These are phyloP conservation scores for Brevimyrus niger DNA, from an alignment of 2,113 vertebrate species.

Conservation along the genomic window DNA sequence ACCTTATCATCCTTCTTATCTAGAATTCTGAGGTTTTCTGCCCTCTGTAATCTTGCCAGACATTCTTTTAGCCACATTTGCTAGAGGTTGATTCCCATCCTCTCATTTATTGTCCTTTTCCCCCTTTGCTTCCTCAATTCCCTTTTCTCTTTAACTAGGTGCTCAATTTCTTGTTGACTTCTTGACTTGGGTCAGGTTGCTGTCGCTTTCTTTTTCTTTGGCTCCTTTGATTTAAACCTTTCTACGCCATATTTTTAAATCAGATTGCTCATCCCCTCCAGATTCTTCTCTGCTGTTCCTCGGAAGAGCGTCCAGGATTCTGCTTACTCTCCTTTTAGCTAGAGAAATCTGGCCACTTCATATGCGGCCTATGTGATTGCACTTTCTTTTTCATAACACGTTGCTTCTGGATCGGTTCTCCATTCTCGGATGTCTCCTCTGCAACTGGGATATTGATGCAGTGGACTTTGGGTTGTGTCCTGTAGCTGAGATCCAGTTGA, in stretches of 20 bases:
- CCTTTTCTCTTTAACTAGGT: too few species aligned
- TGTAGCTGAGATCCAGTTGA: background rate
- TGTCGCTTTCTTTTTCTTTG: background rate
- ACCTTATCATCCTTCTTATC: background rate
- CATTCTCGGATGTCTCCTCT: background rate
- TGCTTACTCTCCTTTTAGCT: background rate
- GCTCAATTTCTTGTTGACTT: too few species aligned
- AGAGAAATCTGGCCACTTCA: background rate
- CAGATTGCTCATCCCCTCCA: background rate
- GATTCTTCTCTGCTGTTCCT: background rate
- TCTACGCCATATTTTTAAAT: background rate
- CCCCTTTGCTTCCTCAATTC: too few species aligned
- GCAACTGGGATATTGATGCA: background rate
- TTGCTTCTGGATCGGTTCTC: background rate
- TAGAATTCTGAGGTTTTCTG: too few species aligned
- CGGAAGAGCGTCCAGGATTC: background rate
- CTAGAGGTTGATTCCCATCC: background rate
- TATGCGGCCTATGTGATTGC: background rate
- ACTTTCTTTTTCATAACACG: background rate
- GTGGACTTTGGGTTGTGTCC: background rate
- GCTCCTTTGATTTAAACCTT: background rate
- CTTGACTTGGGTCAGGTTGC: too few species aligned
- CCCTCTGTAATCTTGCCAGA: background rate
- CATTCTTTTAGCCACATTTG: background rate
- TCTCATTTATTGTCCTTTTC: background rate